Evolutionary conservation across 2,113 vertebrate species (phyloP).

Genomic region (Phrynosoma blainvillii): DNA sequence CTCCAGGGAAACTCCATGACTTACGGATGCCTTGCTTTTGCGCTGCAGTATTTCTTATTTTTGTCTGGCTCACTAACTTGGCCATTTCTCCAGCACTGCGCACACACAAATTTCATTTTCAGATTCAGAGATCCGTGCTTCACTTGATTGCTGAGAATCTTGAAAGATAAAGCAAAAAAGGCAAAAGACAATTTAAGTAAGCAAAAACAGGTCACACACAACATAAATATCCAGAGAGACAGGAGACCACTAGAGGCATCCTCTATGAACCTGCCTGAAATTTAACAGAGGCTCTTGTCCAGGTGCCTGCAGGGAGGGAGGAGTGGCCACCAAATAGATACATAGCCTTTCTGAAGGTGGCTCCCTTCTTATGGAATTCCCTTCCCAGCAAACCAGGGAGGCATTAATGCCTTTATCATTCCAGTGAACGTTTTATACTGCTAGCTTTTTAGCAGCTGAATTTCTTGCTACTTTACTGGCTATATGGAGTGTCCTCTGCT

Average conservation of each 20-base stretch:
- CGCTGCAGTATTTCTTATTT: constrained; percentile 95
- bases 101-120: constrained; percentile 97
- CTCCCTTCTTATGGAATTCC: too few relatives aligned
- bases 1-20: constrained; percentile 59
- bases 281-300: background rate
- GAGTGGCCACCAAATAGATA: too few relatives aligned
- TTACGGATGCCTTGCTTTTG: constrained; percentile 97
- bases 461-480: background rate
- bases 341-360: too few relatives aligned
- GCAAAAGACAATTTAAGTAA: constrained; percentile 38
- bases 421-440: background rate
- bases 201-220: constrained; percentile 26
- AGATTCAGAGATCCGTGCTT: constrained; percentile 88
- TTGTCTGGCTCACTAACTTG: constrained; percentile 95
- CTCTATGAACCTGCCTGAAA: background rate
- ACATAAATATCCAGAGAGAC: background rate
- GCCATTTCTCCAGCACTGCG: constrained; percentile 94
- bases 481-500: background rate
- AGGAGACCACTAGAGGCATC: background rate
- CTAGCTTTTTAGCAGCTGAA: background rate
- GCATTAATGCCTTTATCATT: background rate
- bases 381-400: too few relatives aligned
- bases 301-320: too few relatives aligned
- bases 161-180: constrained; percentile 54
- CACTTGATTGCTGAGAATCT: constrained; percentile 78